A percentile compares a stretch with the other conserved stretches of the same genome.
These are phyloP conservation scores for Gryllus longicercus DNA, from an alignment of 2,888 invertebrate species.

Conservation along the genomic window DNA sequence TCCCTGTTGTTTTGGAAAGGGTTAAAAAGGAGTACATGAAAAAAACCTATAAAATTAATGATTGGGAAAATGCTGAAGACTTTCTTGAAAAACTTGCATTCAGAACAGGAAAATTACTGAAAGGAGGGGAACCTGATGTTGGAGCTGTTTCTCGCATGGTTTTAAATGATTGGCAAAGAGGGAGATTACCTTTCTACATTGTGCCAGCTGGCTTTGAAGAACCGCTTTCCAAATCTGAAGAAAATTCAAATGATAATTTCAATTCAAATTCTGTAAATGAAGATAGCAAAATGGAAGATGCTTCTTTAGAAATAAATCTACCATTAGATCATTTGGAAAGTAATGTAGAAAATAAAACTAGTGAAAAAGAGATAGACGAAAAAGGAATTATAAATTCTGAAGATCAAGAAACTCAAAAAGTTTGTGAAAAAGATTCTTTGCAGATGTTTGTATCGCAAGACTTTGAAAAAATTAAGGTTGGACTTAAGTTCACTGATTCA, in stretches of 20 bases:
- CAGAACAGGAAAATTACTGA: slow-evolving; percentile 83
- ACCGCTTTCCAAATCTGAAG: slow-evolving; percentile 53
- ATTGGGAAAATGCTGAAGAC: slow-evolving; percentile 77
- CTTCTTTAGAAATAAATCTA: neutral
- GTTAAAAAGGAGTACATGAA: slow-evolving; percentile 84
- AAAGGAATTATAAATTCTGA: slow-evolving; percentile 39
- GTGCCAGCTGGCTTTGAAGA: slow-evolving; percentile 78
- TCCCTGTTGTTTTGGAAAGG: slow-evolving; percentile 77
- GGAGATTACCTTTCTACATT: slow-evolving; percentile 92
- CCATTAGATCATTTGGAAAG: neutral
- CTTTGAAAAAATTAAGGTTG: slow-evolving; percentile 75
- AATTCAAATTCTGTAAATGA: slow-evolving; percentile 45
- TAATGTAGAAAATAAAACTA: neutral
- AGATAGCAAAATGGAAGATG: slow-evolving; percentile 40
- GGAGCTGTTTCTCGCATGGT: slow-evolving; percentile 87
- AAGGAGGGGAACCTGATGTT: slow-evolving; percentile 96
- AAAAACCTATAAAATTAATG: slow-evolving; percentile 83
- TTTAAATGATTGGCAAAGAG: slow-evolving; percentile 97
- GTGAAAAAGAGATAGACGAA: neutral
- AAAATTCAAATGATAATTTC: slow-evolving; percentile 25
- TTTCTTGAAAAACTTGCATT: slow-evolving; percentile 89
- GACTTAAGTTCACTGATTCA: slow-evolving; percentile 52
- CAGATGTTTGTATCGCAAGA: slow-evolving; percentile 68
- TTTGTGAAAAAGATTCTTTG: slow-evolving; percentile 45
- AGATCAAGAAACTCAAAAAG: slow-evolving; percentile 65